These are phyloP conservation scores for Eupithecia subumbrata DNA, from an alignment of 2,888 invertebrate genomes.

Conservation along the genomic window DNA sequence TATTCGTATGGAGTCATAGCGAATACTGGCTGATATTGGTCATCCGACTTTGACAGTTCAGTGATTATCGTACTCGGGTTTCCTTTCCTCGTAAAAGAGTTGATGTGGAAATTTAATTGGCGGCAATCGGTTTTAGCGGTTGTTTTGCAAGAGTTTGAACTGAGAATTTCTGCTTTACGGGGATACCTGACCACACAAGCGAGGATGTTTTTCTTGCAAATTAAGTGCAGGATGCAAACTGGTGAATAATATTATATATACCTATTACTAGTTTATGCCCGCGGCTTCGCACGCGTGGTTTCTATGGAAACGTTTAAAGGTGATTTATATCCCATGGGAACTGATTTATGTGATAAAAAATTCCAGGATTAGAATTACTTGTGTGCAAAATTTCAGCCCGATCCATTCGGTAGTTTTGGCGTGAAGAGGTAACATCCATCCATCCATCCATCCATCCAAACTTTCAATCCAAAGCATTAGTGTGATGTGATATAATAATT, in stretches of 20 bases:
- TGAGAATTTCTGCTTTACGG: not conserved
- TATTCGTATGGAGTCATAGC: not conserved
- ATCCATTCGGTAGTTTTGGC: too few species aligned
- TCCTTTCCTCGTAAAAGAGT: constrained; percentile 27
- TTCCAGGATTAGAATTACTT: too few species aligned
- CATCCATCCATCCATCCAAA: too few species aligned
- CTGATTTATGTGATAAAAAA: too few species aligned
- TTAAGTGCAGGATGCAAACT: not conserved
- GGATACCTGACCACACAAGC: not conserved
- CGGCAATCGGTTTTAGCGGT: constrained; percentile 23
- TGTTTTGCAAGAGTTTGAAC: constrained; percentile 10
- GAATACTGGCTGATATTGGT: constrained; percentile 29
- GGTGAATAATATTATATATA: not conserved
- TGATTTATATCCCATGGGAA: too few species aligned
- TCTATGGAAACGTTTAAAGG: too few species aligned
- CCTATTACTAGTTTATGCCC: too few species aligned
- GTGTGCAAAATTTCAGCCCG: too few species aligned
- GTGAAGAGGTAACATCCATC: too few species aligned
- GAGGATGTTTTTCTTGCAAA: not conserved
- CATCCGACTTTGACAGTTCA: constrained; percentile 43
- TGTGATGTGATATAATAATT: too few species aligned
- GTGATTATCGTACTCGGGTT: constrained; percentile 36
- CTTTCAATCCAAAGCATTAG: too few species aligned
- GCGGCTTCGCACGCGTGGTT: too few species aligned
- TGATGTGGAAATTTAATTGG: constrained; percentile 37